Percentiles rank a stretch among this genome's conserved stretches.
phyloP scores from a whole-genome alignment of 2,797 vertebrate genomes.

The Malurus splendens region DNA sequence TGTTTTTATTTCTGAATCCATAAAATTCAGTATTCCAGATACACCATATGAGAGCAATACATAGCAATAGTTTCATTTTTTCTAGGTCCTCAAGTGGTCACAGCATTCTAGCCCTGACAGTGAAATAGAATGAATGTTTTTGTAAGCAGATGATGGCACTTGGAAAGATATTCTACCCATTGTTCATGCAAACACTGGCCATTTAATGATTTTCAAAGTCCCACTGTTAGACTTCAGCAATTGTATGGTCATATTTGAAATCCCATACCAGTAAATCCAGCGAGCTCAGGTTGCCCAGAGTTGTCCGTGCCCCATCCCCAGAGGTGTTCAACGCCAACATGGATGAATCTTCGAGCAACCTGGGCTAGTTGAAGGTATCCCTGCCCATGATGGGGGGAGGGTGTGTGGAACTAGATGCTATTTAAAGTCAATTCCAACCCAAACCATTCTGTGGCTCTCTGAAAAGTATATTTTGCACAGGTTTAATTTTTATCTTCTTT shows the following conservation, averaged over 20 bases:
- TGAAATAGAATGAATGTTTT: neutral
- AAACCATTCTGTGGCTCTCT: neutral
- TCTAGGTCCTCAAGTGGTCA: neutral
- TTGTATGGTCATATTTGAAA: neutral
- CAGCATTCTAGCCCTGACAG: neutral
- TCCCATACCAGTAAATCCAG: neutral
- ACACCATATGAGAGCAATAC: neutral
- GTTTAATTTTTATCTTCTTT: neutral
- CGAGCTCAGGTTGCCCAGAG: neutral
- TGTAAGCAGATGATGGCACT: neutral
- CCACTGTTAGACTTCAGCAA: neutral
- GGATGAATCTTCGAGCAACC: neutral
- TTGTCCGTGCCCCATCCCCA: neutral
- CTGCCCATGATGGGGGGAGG: neutral
- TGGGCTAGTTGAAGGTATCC: neutral
- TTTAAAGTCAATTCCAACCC: neutral
- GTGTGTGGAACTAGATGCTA: neutral
- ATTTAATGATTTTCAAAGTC: neutral
- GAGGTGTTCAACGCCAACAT: accelerated
- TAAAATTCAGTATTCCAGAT: neutral
- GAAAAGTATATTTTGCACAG: neutral
- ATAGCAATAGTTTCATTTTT: neutral
- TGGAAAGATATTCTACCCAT: neutral
- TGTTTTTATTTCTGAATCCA: neutral
- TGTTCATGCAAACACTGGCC: neutral